phyloP scores from a whole-genome alignment of 2,888 invertebrate species.

The Sarcophaga subvicina region DNA sequence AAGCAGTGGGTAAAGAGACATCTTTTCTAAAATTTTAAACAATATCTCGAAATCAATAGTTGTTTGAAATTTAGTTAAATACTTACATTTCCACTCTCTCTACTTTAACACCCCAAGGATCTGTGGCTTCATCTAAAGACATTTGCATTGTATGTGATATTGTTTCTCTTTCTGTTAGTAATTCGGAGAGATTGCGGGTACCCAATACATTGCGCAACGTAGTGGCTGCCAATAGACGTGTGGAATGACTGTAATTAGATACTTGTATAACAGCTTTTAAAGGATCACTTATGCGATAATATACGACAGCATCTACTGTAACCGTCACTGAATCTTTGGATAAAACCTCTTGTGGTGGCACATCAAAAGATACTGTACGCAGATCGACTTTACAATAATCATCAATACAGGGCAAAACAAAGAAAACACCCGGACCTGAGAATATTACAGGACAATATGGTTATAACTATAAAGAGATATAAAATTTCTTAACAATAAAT shows the following conservation, averaged over 20 bases:
- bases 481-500: background rate
- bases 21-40: conserved; percentile 85
- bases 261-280: conserved; percentile 88
- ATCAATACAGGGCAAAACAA: conserved; percentile 96
- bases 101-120: conserved; percentile 96
- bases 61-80: background rate
- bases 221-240: conserved; percentile 91
- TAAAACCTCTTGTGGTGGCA: conserved; percentile 97
- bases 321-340: conserved; percentile 98
- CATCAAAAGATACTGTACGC: conserved; percentile 96
- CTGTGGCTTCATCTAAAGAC: conserved; percentile 86
- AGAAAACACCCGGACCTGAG: conserved; percentile 92
- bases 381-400: conserved; percentile 96
- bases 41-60: background rate
- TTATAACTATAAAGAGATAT: background rate
- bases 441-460: background rate
- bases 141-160: conserved; percentile 96
- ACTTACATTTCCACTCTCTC: conserved; percentile 96
- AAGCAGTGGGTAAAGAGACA: conserved; percentile 88
- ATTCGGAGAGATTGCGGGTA: conserved; percentile 94
- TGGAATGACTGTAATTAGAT: conserved; percentile 91
- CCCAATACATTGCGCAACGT: conserved; percentile 95
- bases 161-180: conserved; percentile 94
- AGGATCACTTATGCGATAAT: conserved; percentile 91
- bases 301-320: conserved; percentile 95